Evolutionary conservation across 2,888 invertebrate genomes (phyloP).

Genomic region (Sarcophaga caerulescens): DNA sequence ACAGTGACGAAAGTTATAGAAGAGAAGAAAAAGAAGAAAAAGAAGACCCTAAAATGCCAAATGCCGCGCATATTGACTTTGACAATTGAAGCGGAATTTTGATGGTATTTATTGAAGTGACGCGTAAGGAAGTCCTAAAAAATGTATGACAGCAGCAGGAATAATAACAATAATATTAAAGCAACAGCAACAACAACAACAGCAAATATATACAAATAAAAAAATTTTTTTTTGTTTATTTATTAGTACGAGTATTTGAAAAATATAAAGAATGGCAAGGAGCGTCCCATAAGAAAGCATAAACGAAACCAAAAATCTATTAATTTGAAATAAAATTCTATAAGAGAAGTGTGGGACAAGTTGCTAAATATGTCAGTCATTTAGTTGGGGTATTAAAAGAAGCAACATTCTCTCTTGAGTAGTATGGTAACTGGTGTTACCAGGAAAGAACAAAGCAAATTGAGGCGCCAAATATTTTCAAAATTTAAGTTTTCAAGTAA

Average conservation of each 20-base stretch:
- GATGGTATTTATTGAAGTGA: constrained; percentile 60
- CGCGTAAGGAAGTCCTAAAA: constrained; percentile 56
- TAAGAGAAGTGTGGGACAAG: constrained; percentile 4
- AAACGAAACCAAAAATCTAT: constrained; percentile 16
- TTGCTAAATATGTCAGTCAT: constrained; percentile 39
- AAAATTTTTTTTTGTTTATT: no score
- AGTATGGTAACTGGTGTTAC: no score
- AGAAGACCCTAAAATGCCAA: constrained; percentile 37
- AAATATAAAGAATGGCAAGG: no score
- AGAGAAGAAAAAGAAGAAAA: background rate
- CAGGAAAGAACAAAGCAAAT: background rate
- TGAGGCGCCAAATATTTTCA: background rate
- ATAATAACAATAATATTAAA: constrained; percentile 18
- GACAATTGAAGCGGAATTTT: constrained; percentile 66
- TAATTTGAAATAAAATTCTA: constrained; percentile 27
- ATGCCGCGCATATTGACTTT: constrained; percentile 54
- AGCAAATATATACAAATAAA: background rate
- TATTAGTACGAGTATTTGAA: no score
- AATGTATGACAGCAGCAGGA: constrained; percentile 46
- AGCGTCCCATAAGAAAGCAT: no score
- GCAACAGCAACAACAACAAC: constrained; percentile 11
- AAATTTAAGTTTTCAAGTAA: background rate
- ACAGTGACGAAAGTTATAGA: background rate
- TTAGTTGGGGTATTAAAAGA: constrained; percentile 9
- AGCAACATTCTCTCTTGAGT: background rate